Base-by-base conservation (phyloP, 2,797 vertebrate genomes). In the Manis javanica region DNA sequence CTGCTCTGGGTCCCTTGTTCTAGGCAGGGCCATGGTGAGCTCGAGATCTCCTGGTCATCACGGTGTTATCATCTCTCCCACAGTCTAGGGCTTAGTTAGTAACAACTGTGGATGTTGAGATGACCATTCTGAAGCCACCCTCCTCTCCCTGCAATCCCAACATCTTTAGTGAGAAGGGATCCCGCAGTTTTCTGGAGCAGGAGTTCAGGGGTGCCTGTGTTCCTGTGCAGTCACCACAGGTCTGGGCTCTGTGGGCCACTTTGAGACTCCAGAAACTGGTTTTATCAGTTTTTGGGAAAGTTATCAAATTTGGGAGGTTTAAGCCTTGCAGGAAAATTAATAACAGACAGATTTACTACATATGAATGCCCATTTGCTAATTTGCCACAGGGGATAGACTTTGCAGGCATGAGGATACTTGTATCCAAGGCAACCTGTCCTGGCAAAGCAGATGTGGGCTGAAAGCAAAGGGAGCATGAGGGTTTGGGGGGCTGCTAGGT, bases 371-470 rank as follows among this genome's bases (percentile, higher is more conserved):
- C 90, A 75, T 91, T 88, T 97, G 87, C 91, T 97, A 77, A 91
- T 92, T 96, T 78, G 74, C 94, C 91, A 94, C 59, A 34, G 78
- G 86, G 74, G 85, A 94, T 57, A 77, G 88, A 55, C 69, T 90
- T 69, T 92, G 85, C 12, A 55, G 31, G 37, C 86, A 5, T 24
- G 34, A 83, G 29, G 53, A 77, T 82, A n/a, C 57, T 71, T 0
- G 94, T 95, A 91, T 97, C 92, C 96, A 95, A 89, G 96, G 96
- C 86, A 96, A 96, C 96, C 88, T 93, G 46, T 89, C 55, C 53
- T 2, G 34, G 77, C 81, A 63, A 57, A 42, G 59, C 82, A 68
- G 64, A 51, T n/a, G 16, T 24, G 69, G 77, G 46, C 19, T 0
- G 53, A 79, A 85, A 94, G 72, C 59, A 31, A 34, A 31, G 75